These are phyloP conservation scores for Stenolophus ochropezus DNA, from an alignment of 2,888 invertebrate genomes.

Conservation along the genomic window DNA sequence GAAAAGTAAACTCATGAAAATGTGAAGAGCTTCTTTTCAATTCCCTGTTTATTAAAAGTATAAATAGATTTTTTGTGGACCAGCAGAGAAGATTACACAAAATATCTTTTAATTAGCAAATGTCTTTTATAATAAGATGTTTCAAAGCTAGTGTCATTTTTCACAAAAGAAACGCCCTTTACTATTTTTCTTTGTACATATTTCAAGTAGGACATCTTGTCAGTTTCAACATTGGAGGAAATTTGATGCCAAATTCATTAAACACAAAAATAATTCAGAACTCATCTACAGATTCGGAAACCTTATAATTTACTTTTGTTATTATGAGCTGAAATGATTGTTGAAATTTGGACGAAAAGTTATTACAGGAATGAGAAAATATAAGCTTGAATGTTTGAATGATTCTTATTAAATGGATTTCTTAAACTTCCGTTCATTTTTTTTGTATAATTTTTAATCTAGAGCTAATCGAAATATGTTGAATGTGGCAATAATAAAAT, in stretches of 20 bases:
- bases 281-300: too few species aligned
- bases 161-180: not conserved
- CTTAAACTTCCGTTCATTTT: not conserved
- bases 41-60: slow-evolving; percentile 11
- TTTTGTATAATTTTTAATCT: not conserved
- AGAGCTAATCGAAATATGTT: not conserved
- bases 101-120: slow-evolving; percentile 17
- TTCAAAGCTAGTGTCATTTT: not conserved
- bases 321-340: too few species aligned
- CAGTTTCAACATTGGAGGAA: too few species aligned
- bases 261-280: too few species aligned
- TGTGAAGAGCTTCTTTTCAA: slow-evolving; percentile 14
- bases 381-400: not conserved
- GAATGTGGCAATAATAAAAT: not conserved
- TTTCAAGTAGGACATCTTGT: not conserved
- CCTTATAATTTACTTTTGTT: too few species aligned
- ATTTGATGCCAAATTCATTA: too few species aligned
- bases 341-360: too few species aligned
- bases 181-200: not conserved
- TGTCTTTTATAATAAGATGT: not conserved
- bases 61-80: slow-evolving; percentile 4
- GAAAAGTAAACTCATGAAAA: slow-evolving; percentile 20
- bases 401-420: not conserved
- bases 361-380: too few species aligned
- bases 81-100: not conserved